Evolutionary conservation across 1,140 invertebrate species (phyloP).

Genomic region (Bombus balteatus): DNA sequence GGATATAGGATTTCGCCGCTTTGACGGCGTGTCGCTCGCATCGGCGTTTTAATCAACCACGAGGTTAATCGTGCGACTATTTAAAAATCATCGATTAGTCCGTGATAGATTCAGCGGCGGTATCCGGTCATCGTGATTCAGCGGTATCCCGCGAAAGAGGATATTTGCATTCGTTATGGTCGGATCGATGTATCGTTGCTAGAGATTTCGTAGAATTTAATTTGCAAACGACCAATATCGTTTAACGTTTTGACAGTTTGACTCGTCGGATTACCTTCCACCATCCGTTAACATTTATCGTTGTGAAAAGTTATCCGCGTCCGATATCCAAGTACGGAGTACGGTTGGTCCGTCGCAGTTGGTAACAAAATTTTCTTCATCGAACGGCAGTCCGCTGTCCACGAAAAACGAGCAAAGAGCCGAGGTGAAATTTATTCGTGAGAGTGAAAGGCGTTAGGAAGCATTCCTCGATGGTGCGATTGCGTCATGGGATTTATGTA

Average conservation of each 20-base stretch:
- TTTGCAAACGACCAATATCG: background rate
- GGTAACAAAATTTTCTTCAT: too few relatives aligned
- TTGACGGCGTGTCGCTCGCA: background rate
- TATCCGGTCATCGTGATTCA: background rate
- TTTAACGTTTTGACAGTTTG: too few relatives aligned
- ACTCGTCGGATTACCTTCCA: background rate
- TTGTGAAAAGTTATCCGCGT: too few relatives aligned
- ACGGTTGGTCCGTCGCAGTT: too few relatives aligned
- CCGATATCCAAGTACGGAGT: too few relatives aligned
- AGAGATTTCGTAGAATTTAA: background rate
- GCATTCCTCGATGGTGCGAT: slow-evolving; percentile 44
- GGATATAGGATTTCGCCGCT: background rate
- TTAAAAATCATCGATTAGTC: slow-evolving; percentile 20
- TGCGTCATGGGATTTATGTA: slow-evolving; percentile 45
- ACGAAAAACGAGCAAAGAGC: background rate
- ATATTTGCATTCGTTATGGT: background rate
- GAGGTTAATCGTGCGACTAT: background rate
- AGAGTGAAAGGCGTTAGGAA: slow-evolving; percentile 67
- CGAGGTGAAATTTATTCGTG: slow-evolving; percentile 77
- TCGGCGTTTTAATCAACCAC: slow-evolving; percentile 13
- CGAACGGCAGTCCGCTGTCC: too few relatives aligned
- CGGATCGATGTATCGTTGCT: background rate
- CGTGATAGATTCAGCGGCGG: background rate
- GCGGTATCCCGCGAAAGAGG: background rate
- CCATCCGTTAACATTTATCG: background rate